These are phyloP conservation scores for Umimayanthus kanabou DNA, from an alignment of 92 coral and sea anemone genomes.

Conservation along the genomic window DNA sequence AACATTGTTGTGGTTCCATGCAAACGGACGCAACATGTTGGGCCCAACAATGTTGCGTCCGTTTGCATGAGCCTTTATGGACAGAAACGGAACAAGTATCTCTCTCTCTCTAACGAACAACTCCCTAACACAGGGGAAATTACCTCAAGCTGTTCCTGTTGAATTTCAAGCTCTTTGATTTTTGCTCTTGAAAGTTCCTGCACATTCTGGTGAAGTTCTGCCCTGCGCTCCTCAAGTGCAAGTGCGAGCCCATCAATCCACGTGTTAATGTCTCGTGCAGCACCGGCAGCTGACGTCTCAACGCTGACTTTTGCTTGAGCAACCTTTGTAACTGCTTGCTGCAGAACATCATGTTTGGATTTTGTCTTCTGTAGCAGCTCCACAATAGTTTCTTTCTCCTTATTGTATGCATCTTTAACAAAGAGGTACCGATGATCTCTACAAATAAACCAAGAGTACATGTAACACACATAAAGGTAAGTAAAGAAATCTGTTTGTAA, in stretches of 20 bases:
- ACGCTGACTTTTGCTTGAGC: constrained; percentile 5
- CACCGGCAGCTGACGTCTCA: not conserved
- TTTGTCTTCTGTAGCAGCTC: constrained; percentile 36
- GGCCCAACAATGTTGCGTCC: too few relatives aligned
- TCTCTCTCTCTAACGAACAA: too few relatives aligned
- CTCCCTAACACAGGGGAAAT: too few relatives aligned
- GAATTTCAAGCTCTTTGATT: constrained; percentile 13
- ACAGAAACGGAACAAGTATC: too few relatives aligned
- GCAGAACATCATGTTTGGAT: constrained; percentile 12
- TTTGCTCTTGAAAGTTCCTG: not conserved
- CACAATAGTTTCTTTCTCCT: constrained; percentile 42
- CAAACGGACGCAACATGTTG: too few relatives aligned
- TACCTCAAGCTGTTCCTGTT: constrained; percentile 32
- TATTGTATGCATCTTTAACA: constrained; percentile 43
- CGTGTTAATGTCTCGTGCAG: not conserved
- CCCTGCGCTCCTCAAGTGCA: constrained; percentile 5
- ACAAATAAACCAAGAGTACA: not conserved
- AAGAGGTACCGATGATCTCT: constrained; percentile 42
- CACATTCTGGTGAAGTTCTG: constrained; percentile 1
- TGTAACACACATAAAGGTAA: too few relatives aligned
- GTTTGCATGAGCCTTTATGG: too few relatives aligned
- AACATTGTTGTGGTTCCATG: too few relatives aligned
- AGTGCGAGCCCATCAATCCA: constrained; percentile 11
- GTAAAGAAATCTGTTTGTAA: too few relatives aligned
- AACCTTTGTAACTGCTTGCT: constrained; percentile 9